Evolutionary conservation across 2,888 invertebrate genomes (phyloP).

Genomic region (Mechanitis messenoides): DNA sequence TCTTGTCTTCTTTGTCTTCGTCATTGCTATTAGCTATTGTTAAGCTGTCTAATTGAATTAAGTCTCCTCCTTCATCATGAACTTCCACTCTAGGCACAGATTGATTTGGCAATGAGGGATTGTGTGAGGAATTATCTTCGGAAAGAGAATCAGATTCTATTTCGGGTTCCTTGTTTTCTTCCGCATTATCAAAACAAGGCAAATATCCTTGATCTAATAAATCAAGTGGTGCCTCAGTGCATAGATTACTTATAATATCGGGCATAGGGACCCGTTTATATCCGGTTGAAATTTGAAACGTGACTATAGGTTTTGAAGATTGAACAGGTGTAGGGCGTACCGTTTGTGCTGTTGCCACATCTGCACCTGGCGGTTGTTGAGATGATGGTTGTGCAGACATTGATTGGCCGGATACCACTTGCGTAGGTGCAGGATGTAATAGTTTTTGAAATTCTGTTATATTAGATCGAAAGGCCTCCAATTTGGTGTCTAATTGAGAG

Average conservation of each 20-base stretch:
- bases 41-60: constrained; percentile 79
- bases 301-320: constrained; percentile 42
- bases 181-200: constrained; percentile 51
- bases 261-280: constrained; percentile 76
- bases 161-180: constrained; percentile 52
- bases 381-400: background rate
- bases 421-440: constrained; percentile 83
- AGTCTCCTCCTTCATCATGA: constrained; percentile 82
- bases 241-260: constrained; percentile 73
- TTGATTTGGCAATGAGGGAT: constrained; percentile 57
- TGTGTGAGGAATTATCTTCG: constrained; percentile 58
- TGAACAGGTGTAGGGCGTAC: too few species aligned
- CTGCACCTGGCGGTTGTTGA: too few species aligned
- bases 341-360: background rate
- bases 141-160: constrained; percentile 77
- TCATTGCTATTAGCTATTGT: constrained; percentile 62
- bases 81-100: constrained; percentile 83
- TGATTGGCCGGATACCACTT: constrained; percentile 11
- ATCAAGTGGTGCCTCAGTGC: constrained; percentile 58
- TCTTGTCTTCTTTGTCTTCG: constrained; percentile 50
- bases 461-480: constrained; percentile 88
- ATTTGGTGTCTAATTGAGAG: constrained; percentile 88
- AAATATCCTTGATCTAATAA: constrained; percentile 57
- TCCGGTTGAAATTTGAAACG: constrained; percentile 52
- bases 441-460: constrained; percentile 93